A percentile compares a stretch with the other conserved stretches of the same genome.
phyloP scores from a whole-genome alignment of 2,797 vertebrate species.

The Anabas testudineus region DNA sequence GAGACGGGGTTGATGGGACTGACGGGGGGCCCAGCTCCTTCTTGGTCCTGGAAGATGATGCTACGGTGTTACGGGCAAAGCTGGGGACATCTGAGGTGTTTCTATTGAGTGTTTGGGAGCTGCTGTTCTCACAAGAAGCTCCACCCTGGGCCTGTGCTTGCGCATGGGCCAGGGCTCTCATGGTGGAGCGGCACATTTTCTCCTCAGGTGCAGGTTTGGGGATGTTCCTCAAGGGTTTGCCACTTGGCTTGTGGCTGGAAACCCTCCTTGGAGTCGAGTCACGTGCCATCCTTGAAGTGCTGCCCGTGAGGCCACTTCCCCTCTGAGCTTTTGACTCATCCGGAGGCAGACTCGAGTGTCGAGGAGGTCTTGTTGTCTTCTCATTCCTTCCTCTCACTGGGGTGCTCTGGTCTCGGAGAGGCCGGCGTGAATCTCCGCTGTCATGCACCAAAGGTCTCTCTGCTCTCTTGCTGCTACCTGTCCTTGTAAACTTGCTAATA shows the following conservation, averaged over 20 bases:
- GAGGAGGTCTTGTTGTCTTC: conserved; percentile 78
- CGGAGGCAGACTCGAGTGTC: conserved; percentile 86
- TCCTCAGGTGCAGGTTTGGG: conserved; percentile 87
- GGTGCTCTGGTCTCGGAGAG: conserved; percentile 87
- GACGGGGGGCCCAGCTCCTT: conserved; percentile 79
- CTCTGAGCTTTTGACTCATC: conserved; percentile 87
- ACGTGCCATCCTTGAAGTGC: conserved; percentile 79
- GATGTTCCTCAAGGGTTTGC: conserved; percentile 89
- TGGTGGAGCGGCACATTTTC: conserved; percentile 90
- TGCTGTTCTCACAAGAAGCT: conserved; percentile 73
- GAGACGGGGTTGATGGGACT: conserved; percentile 76
- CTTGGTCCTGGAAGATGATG: conserved; percentile 90
- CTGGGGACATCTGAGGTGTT: conserved; percentile 80
- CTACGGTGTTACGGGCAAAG: conserved; percentile 94
- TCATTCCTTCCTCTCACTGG: conserved; percentile 85
- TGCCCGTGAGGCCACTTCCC: conserved; percentile 68
- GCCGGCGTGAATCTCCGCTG: conserved; percentile 69
- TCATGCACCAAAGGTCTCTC: conserved; percentile 80
- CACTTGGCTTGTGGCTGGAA: conserved; percentile 88
- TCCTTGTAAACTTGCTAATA: conserved; percentile 86
- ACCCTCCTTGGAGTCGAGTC: conserved; percentile 80
- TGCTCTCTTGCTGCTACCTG: conserved; percentile 75
- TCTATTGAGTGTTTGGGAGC: conserved; percentile 64
- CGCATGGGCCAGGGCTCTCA: conserved; percentile 82
- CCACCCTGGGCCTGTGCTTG: conserved; percentile 43